Base-by-base conservation (phyloP, 2,113 vertebrate genomes). In the Muntiacus muntjak region DNA sequence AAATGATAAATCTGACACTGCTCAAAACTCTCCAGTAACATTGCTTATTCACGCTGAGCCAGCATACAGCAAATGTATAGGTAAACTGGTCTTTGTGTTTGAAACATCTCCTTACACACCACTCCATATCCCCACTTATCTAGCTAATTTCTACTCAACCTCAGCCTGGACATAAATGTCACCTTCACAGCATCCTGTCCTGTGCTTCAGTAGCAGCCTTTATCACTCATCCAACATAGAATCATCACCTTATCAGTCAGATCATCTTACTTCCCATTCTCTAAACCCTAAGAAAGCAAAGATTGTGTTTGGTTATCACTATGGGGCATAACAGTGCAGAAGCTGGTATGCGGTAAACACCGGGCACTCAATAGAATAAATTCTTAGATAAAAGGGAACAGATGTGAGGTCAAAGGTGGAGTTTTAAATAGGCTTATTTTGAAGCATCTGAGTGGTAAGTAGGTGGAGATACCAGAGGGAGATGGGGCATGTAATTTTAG, bases 251-350 rank as follows among this genome's bases (percentile, higher is more conserved):
- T 10, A 28, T 40, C n/a, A 95, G 28, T 74, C 62, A 58, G 3
- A 30, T 28, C 40, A 16, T 76, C 89, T 88, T 87, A 86, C 54
- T 89, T 33, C 8, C 8, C 74, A n/a, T n/a, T 10, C 23, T 74
- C 25, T 85, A 43, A 92, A 26, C 81, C 52, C n/a, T 23, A 4
- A 25, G 47, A 78, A 90, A 62, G 25, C 30, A 52, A 87, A 92
- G 47, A 6, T 21, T 40, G 33, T 50, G 55, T 94, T 82, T 76
- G 36, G 14, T 33, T 83, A 12, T 64, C 58, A 21, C 55, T 21
- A 0, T 47, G 7, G 23, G 36, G 1, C 17, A 40, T 6, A 84
- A 43, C 5, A 11, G n/a, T 36, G 12, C 1, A 60, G 4, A 14
- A 6, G 2, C 16, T 87, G 50, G 43, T 50, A 57, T 2, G 1